Evolutionary conservation across 2,113 vertebrate species (phyloP), one percentile per base, ranked within the genome.

Genomic region (Oxygymnocypris stewartii): DNA sequence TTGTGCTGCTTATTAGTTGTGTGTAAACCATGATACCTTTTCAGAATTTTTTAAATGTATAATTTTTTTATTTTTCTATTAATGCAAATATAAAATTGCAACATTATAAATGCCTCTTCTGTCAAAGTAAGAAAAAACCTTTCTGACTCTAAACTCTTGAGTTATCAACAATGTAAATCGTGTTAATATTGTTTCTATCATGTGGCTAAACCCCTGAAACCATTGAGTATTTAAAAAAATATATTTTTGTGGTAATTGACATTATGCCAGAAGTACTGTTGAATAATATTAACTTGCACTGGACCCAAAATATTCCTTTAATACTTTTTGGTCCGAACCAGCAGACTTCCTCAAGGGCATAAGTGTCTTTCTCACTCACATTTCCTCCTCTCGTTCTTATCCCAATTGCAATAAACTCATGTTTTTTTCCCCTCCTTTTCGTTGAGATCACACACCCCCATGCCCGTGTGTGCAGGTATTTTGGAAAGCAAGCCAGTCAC

Each of bases 401-500:
- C 67, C 49, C 47, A 74, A 25, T 59, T 49, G 73, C 65, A 86
- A 82, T 85, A 85, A 85, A 61, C 44, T 40, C 23, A 14, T 61
- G 9, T 75, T 86, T 91, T 81, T 88, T 90, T 79, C 88, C 71
- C 28, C 57, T 79, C 63, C 57, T 61, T 61, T 61, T 61, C 57
- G 63, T 44, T 59, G 71, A 82, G 77, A 61, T n/a, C 40, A 86
- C 82, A 84, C 87, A 78, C 77, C 77, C 88, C 86, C 54, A 18
- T 73, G 85, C 82, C 87, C 79, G 87, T 83, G 79, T 82, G 37
- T 61, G 79, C 85, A 84, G 93, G 94, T 95, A 93, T 95, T 95
- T 96, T 96, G 96, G 96, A 96, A 96, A 97, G 96, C 96, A 95
- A 96, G 96, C 95, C 95, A 96, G 95, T 97, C 96, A 96, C 96